Evolutionary conservation across 2,797 vertebrate species (phyloP), one percentile per base, ranked within the genome.

Genomic region (Scarus forsteni): DNA sequence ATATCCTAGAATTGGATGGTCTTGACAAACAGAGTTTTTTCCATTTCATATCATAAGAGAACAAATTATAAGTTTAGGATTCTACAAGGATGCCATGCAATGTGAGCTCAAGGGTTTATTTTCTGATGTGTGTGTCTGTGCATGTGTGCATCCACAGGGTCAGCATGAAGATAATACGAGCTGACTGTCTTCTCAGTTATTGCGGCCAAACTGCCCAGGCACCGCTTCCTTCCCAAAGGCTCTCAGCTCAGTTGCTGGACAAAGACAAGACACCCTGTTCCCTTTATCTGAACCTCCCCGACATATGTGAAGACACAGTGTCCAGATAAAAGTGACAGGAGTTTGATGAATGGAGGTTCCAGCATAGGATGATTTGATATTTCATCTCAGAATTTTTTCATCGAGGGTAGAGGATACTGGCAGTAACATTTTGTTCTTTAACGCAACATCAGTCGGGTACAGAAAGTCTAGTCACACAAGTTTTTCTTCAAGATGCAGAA

Each of bases 91-190:
- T 52, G 36, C 50, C 48, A 13, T 38, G 27, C 60, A 48, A 52
- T 8, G 59, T 16, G 18, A 57, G 45, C 63, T 49, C 53, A 18
- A 43, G 43, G 52, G 52, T 34, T 10, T 68, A 15, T 64, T 8
- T 39, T 58, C 38, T 66, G 27, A 36, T 67, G 38, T 39, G 70
- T 54, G 10, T 59, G 49, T 19, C 39, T 16, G 38, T 46, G 45
- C 14, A 19, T 16, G 62, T 10, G 8, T 62, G 15, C 67, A 49
- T 54, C 65, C 70, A 49, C 61, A 35, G 84, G 72, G 79, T 68
- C 61, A 59, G 64, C 1, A 1, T 81, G 84, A 89, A 73, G 66
- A 80, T 85, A 85, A 92, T 76, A 13, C 1, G 9, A 81, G 74
- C 46, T 61, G 90, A 90, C 83, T 77, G 12, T 78, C 61, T 77